A percentile compares a stretch with the other conserved stretches of the same genome.
Conservation (phyloP, 1,140 invertebrate genomes). For the Drosophila novamexicana region DNA sequence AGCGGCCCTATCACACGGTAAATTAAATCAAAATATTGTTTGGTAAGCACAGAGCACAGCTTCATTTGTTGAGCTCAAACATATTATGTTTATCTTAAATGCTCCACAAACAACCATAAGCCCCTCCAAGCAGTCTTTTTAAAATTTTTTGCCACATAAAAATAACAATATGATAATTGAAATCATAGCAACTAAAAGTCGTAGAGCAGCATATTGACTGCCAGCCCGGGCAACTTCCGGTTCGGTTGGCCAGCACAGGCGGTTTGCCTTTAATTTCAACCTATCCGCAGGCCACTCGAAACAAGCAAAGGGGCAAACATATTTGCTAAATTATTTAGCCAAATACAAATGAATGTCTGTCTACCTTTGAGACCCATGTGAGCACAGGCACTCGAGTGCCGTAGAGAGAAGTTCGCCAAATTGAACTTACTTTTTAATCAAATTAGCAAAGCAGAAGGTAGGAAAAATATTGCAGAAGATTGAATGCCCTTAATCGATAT, state of each 20-base stretch:
- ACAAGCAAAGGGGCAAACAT: conserved; percentile 38
- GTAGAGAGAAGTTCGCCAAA: conserved; percentile 1
- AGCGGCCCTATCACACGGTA: conserved; percentile 8
- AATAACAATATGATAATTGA: conserved; percentile 64
- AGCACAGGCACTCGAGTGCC: neutral
- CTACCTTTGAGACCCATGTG: conserved; percentile 19
- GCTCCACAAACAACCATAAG: neutral
- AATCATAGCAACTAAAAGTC: conserved; percentile 29
- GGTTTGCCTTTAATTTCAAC: conserved; percentile 68
- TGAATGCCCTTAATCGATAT: neutral
- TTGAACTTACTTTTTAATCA: conserved; percentile 20
- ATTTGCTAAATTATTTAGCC: conserved; percentile 63
- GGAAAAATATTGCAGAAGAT: neutral
- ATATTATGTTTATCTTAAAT: conserved; percentile 18
- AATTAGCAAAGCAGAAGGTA: neutral
- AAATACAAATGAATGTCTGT: conserved; percentile 65
- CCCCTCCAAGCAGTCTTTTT: neutral
- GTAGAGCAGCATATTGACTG: conserved; percentile 2
- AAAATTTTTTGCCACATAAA: conserved; percentile 38
- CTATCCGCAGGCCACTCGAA: conserved; percentile 42
- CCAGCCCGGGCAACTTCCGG: neutral
- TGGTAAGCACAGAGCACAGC: conserved; percentile 5
- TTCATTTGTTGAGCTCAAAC: conserved; percentile 21
- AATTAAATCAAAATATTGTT: conserved; percentile 46
- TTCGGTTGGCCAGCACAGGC: conserved; percentile 12